Evolutionary conservation across 1,140 invertebrate genomes (phyloP), one percentile per base, ranked within the genome.

Genomic region (Druon quercuslanigerum): DNA sequence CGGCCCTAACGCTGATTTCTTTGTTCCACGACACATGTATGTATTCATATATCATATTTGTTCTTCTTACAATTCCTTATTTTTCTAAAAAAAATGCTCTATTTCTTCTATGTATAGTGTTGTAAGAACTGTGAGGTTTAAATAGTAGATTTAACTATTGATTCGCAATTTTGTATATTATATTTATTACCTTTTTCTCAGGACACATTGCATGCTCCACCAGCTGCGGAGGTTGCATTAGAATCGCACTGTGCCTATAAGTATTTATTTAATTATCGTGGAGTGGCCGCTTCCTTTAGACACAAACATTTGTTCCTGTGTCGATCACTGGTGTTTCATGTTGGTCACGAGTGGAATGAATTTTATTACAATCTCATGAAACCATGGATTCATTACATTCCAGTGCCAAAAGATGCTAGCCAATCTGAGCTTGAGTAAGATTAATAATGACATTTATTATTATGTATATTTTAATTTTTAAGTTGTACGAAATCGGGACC

Each of bases 311-410:
- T 99, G 40, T 98, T 99, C 87, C 90, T 99, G 0, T 99, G 98
- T 89, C 94, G 95, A 82, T 98, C 97, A 0, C 88, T 99, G n/a
- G 97, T 99, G 0, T 98, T 99, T 85, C 98, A 99, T 91, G 97
- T 99, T 17, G 98, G 97, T 0, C 93, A 97, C 83, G 96, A 98
- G 80, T 99, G 98, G 98, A 92, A 95, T 33, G 98, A 99, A 92
- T 99, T 99, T 92, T 99, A 99, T 89, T 99, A 99, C 87, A 92
- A 94, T 25, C 93, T 94, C 50, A 91, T 99, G 83, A 97, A 97
- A 89, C 98, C 98, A 4, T 99, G 98, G 98, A 94, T 98, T 66
- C 98, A 99, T 92, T 99, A 98, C 87, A 94, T 99, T 83, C 98
- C 98, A 8, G 94, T 99, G 1, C 91, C 93, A n/a, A 93, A 93